A percentile compares a stretch with the other conserved stretches of the same genome.
These are phyloP conservation scores for Gnathonemus echidnorhynchus DNA, from an alignment of 2,113 vertebrate genomes.

Conservation along the genomic window DNA sequence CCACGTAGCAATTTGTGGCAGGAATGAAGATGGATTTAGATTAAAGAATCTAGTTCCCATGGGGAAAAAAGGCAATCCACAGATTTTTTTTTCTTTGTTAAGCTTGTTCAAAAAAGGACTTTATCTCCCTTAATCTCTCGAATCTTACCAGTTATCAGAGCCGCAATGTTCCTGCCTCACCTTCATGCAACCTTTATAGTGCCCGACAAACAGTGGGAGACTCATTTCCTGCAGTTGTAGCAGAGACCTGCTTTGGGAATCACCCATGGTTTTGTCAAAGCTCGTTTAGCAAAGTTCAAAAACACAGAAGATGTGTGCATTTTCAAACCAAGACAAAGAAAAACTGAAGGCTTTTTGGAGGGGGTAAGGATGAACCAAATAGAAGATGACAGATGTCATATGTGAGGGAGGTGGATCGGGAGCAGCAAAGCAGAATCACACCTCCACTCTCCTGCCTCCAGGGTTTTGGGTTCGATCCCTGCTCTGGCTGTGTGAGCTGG, in stretches of 20 bases:
- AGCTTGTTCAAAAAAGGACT: constrained; percentile 9
- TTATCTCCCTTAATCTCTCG: constrained; percentile 8
- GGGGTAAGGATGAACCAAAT: not conserved
- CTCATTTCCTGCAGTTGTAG: not conserved
- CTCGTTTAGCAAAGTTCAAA: not conserved
- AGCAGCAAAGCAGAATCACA: not conserved
- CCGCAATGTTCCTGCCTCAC: constrained; percentile 1
- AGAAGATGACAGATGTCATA: not conserved
- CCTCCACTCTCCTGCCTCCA: not conserved
- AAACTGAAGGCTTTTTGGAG: not conserved
- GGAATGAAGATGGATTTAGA: not conserved
- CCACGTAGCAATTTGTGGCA: not conserved
- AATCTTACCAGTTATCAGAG: not conserved
- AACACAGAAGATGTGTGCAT: not conserved
- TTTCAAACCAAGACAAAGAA: not conserved
- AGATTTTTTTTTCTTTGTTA: constrained; percentile 5
- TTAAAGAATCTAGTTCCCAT: not conserved
- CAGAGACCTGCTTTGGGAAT: not conserved
- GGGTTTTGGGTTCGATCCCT: not conserved
- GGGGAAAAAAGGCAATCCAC: not conserved
- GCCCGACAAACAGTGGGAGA: not conserved
- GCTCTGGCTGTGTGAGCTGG: not conserved
- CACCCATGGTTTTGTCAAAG: not conserved
- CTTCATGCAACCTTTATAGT: constrained; percentile 20
- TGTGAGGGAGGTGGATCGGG: not conserved